These are phyloP conservation scores for Saguinus imperator DNA, from an alignment of 2,113 vertebrate species.

Conservation along the genomic window DNA sequence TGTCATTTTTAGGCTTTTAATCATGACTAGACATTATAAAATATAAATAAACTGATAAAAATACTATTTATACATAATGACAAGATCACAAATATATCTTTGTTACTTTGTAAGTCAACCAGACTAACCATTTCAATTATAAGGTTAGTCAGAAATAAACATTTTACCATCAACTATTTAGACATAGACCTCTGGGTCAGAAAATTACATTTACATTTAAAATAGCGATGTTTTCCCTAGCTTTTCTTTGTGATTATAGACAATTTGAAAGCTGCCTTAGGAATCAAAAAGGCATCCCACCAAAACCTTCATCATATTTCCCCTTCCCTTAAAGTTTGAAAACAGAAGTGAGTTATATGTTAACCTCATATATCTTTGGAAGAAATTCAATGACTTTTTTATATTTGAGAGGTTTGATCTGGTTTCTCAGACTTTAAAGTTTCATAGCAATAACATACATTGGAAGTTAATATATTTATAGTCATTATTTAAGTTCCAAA, in stretches of 20 bases:
- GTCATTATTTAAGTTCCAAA: background rate
- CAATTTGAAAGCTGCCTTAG: background rate
- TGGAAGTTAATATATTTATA: background rate
- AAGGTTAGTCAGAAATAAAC: background rate
- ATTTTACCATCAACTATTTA: background rate
- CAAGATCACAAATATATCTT: background rate
- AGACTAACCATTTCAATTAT: background rate
- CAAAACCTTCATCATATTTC: background rate
- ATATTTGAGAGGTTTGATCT: background rate
- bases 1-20: background rate
- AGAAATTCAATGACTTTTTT: background rate
- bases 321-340: background rate
- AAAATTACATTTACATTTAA: conserved; percentile 21
- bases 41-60: background rate
- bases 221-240: background rate
- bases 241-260: background rate
- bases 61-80: background rate
- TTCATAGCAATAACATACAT: background rate
- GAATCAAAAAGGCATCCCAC: background rate
- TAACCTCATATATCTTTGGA: background rate
- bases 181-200: background rate
- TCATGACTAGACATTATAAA: background rate
- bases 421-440: background rate
- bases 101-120: background rate
- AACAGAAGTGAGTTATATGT: background rate